Evolutionary conservation across 2,797 vertebrate genomes (phyloP), one percentile per base, ranked within the genome.

Genomic region (Ciconia nigra): DNA sequence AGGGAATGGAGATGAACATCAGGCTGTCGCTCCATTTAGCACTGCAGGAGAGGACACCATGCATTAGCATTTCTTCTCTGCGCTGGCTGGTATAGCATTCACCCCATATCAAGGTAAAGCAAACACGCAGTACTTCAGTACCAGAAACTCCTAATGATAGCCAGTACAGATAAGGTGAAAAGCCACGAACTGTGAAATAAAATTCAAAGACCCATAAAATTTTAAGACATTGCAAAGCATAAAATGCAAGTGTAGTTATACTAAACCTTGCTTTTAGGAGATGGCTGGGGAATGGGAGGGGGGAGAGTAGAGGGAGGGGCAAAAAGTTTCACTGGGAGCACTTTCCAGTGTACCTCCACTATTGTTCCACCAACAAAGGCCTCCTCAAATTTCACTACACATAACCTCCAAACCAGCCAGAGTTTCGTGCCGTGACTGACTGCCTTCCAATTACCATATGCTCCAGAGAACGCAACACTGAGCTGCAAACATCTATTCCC

Each of bases 351-450:
- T 67, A 92, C 87, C 90, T 96, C 90, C 87, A 65, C 78, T 78
- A 94, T 65, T 93, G 91, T 91, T 96, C 52, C 67, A 80, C 89
- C 78, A 95, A 95, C 87, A 96, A 96, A 95, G 78, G 31, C 63
- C 81, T 5, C 87, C 95, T 92, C 89, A 62, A 52, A 89, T 97
- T 93, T 97, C 95, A 94, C 74, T 42, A 15, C 67, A 73, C 59
- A 11, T 51, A 94, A 82, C 47, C 63, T 79, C 89, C 87, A 80
- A 79, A 76, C 19, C 58, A 93, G 66, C 26, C 52, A 13, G 54
- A 87, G 69, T 17, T 81, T 15, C 1, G 0, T 39, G 71, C 74
- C 2, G 15, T 26, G 73, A 74, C 74, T 54, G 74, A 17, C 70
- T 86, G 49, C 58, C 66, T 89, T 84, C 58, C 55, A 51, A 51